Conservation (phyloP, 2,888 invertebrate genomes). For the Aricia artaxerxes region DNA sequence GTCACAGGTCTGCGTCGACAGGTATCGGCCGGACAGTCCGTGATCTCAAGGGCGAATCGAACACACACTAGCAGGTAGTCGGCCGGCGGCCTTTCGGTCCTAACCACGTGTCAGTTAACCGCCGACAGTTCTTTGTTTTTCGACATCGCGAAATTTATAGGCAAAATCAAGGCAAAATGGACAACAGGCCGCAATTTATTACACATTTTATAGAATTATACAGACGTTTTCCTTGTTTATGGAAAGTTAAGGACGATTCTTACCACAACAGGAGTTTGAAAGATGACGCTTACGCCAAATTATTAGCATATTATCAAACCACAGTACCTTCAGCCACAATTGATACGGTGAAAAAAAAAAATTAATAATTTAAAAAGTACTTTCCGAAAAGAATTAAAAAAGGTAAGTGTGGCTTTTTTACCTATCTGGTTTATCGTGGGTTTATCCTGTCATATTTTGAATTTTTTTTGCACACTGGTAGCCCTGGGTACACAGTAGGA, state of each 20-base stretch:
- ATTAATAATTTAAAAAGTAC: background rate
- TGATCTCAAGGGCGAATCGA: background rate
- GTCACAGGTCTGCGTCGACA: background rate
- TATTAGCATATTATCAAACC: background rate
- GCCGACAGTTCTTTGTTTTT: background rate
- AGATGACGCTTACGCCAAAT: background rate
- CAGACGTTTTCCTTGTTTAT: background rate
- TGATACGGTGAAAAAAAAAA: background rate
- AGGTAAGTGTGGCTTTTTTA: background rate
- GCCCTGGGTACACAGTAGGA: too few relatives aligned
- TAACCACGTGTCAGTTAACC: background rate
- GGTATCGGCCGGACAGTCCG: too few relatives aligned
- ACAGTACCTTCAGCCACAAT: background rate
- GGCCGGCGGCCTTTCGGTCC: background rate
- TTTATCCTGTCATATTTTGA: background rate
- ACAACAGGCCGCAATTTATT: background rate
- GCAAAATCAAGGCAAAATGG: background rate
- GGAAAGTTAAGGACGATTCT: background rate
- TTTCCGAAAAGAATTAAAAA: background rate
- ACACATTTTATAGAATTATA: background rate
- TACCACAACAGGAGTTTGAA: background rate
- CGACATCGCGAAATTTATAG: too few relatives aligned
- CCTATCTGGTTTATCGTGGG: background rate
- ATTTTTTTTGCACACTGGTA: too few relatives aligned
- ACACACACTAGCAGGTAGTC: slow-evolving; percentile 12